A percentile compares a stretch with the other conserved stretches of the same genome.
phyloP scores from a whole-genome alignment of 2,797 vertebrate species.

The Varecia variegata region DNA sequence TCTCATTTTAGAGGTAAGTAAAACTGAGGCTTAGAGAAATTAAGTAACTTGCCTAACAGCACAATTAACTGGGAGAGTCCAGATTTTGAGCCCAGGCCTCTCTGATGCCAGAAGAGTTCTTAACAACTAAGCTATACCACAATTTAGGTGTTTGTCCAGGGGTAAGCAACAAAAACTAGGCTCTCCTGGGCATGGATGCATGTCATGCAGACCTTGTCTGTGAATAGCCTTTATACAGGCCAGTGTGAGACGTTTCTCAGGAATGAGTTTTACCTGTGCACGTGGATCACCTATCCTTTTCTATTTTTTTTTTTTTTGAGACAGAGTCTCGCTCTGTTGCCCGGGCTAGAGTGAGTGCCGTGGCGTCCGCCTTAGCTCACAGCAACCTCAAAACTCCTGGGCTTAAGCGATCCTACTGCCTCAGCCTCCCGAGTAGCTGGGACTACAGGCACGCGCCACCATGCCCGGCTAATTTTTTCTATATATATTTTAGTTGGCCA shows the following conservation, averaged over 20 bases:
- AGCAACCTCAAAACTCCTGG: no score
- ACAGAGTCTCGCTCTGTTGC: no score
- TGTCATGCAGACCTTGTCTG: neutral
- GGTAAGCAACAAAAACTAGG: neutral
- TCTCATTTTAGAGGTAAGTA: neutral
- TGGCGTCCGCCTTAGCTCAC: no score
- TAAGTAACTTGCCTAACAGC: neutral
- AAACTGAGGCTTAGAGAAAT: constrained; percentile 39
- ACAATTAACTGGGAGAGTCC: neutral
- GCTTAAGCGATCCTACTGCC: no score
- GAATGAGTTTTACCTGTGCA: neutral
- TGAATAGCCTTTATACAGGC: neutral
- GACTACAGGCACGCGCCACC: no score
- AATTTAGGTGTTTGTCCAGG: no score
- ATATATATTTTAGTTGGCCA: no score
- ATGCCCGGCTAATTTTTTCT: no score
- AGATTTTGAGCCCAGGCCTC: neutral
- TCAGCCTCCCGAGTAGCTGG: no score
- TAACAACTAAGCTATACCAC: neutral
- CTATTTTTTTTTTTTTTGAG: no score
- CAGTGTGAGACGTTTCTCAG: neutral
- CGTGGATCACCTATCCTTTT: neutral
- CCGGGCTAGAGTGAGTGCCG: no score
- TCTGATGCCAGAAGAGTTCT: neutral
- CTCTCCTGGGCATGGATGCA: neutral